phyloP scores from a whole-genome alignment of 2,113 vertebrate genomes.

The Sclerurus mexicanus region DNA sequence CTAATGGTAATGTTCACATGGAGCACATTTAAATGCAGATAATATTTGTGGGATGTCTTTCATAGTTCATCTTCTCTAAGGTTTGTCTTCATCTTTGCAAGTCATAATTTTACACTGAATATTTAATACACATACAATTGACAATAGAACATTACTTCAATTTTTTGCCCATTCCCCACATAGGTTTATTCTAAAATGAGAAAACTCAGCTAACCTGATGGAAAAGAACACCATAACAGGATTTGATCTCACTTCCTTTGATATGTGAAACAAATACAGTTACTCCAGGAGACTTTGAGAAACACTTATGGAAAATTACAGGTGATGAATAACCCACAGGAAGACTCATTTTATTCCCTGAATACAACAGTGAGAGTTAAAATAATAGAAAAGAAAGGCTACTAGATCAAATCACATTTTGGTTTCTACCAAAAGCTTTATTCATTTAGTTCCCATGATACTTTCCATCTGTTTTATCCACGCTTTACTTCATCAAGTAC shows the following conservation, averaged over 20 bases:
- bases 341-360: slow-evolving; percentile 45
- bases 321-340: slow-evolving; percentile 65
- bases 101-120: background rate
- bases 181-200: background rate
- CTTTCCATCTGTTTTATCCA: background rate
- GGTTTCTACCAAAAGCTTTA: background rate
- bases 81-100: background rate
- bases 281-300: slow-evolving; percentile 32
- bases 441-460: background rate
- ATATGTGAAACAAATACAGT: slow-evolving; percentile 56
- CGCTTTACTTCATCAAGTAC: background rate
- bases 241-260: slow-evolving; percentile 68
- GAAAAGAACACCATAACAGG: slow-evolving; percentile 64
- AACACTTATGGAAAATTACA: slow-evolving; percentile 60
- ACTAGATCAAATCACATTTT: slow-evolving; percentile 30
- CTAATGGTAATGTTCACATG: fast-evolving
- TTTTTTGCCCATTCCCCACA: background rate
- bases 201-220: slow-evolving; percentile 40
- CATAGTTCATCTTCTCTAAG: background rate
- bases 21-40: fast-evolving
- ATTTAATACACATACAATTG: background rate
- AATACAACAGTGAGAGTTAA: slow-evolving; percentile 39
- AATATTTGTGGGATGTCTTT: background rate
- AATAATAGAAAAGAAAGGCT: slow-evolving; percentile 52
- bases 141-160: background rate